A percentile compares a stretch with the other conserved stretches of the same genome.
phyloP scores from a whole-genome alignment of 2,797 vertebrate species.

The Schizopygopsis pylzovi region DNA sequence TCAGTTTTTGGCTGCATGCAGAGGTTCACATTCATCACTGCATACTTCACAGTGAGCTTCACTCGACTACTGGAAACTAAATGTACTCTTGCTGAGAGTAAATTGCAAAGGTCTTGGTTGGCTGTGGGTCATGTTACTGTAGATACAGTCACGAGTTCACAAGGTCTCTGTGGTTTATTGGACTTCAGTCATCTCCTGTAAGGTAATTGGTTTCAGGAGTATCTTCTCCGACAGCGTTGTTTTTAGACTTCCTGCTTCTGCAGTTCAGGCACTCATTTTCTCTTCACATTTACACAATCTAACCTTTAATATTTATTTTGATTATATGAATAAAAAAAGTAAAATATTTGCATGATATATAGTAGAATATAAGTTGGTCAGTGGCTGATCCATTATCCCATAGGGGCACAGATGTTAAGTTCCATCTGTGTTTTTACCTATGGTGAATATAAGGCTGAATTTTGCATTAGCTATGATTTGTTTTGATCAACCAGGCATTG shows the following conservation, averaged over 20 bases:
- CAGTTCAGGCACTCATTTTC: not conserved
- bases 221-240: not conserved
- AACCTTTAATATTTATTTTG: not conserved
- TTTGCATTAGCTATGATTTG: not conserved
- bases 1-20: not conserved
- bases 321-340: not conserved
- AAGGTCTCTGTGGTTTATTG: slow-evolving; percentile 33
- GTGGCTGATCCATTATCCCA: not conserved
- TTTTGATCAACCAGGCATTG: not conserved
- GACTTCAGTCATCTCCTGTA: slow-evolving; percentile 42
- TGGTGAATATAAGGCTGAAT: not conserved
- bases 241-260: not conserved
- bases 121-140: slow-evolving; percentile 45
- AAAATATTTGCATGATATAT: not conserved
- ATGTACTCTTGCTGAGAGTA: not conserved
- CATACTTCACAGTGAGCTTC: not conserved
- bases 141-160: slow-evolving; percentile 46
- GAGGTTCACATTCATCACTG: not conserved
- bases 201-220: slow-evolving; percentile 30
- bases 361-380: not conserved
- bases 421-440: not conserved
- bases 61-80: not conserved
- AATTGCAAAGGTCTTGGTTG: slow-evolving; percentile 14
- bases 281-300: not conserved
- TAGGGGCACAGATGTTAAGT: not conserved